Percentiles rank a stretch among this genome's conserved stretches.
These are phyloP conservation scores for Aegithalos caudatus DNA, from an alignment of 2,113 vertebrate species.

Conservation along the genomic window DNA sequence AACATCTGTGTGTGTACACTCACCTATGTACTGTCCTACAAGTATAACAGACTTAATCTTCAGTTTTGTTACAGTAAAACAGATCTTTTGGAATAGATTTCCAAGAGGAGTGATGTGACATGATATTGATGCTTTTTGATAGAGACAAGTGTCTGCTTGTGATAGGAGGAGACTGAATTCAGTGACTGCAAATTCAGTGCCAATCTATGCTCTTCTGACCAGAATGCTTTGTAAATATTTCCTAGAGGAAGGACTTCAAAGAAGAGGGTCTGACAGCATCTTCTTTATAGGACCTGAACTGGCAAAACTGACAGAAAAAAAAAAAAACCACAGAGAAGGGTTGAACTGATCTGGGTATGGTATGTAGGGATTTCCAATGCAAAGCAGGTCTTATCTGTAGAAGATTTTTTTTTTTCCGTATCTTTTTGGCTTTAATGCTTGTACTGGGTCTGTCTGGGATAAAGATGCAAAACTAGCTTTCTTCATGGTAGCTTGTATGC, in stretches of 20 bases:
- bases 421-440: neutral
- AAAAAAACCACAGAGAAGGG: neutral
- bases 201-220: neutral
- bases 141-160: neutral
- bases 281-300: neutral
- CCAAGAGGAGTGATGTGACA: neutral
- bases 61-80: neutral
- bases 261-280: neutral
- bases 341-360: neutral
- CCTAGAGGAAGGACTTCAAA: neutral
- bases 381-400: neutral
- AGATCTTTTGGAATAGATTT: neutral
- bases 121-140: neutral
- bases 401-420: neutral
- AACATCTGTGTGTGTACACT: neutral
- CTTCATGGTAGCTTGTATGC: neutral
- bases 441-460: neutral
- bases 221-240: neutral
- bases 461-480: neutral
- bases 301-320: neutral
- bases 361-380: neutral
- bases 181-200: neutral
- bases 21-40: neutral
- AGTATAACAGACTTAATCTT: neutral
- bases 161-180: neutral